These are phyloP conservation scores for Drosophila pseudotakahashii DNA, from an alignment of 2,888 invertebrate species.

Conservation along the genomic window DNA sequence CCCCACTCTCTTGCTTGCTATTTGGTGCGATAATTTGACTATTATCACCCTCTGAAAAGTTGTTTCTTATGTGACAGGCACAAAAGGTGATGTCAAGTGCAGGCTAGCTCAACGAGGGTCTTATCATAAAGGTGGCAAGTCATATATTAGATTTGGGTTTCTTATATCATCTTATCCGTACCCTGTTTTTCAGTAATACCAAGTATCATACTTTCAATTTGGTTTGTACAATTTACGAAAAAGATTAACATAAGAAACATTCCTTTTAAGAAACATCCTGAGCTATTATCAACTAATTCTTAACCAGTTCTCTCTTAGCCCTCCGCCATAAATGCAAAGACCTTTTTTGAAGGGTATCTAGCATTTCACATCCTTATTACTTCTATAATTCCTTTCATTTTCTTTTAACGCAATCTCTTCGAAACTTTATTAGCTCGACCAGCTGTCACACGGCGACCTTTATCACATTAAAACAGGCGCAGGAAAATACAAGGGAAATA, in stretches of 20 bases:
- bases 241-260: no score
- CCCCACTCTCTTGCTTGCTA: neutral
- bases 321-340: neutral
- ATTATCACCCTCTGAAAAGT: conserved; percentile 55
- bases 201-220: no score
- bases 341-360: conserved; percentile 6
- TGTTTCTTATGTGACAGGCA: conserved; percentile 22
- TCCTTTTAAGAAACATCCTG: neutral
- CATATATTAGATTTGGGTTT: neutral
- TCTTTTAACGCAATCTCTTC: conserved; percentile 43
- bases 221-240: no score
- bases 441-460: conserved; percentile 64
- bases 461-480: conserved; percentile 48
- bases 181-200: neutral
- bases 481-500: conserved; percentile 36
- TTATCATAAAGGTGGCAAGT: conserved; percentile 7
- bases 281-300: neutral
- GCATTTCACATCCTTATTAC: neutral
- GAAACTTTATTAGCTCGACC: conserved; percentile 46
- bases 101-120: conserved; percentile 35
- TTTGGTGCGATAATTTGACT: conserved; percentile 51
- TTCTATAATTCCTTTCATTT: neutral
- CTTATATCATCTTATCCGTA: neutral
- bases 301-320: neutral
- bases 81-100: conserved; percentile 39